These are phyloP conservation scores for Napeogenes sylphis DNA, from an alignment of 2,888 invertebrate species.

Conservation along the genomic window DNA sequence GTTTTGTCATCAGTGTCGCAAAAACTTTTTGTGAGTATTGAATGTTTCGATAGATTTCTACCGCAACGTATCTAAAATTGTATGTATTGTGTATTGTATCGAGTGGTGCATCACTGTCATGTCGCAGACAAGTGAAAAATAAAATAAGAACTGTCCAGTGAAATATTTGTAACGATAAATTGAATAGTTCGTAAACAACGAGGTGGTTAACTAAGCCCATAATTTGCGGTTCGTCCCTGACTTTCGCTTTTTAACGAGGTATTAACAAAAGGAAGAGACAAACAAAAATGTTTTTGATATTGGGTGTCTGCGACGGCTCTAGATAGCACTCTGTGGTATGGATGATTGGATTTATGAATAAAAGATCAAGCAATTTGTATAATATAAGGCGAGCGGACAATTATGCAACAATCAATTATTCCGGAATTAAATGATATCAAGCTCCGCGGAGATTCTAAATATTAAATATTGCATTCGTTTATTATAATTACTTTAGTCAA, in stretches of 20 bases:
- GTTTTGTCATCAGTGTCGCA: constrained; percentile 30
- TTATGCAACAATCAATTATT: constrained; percentile 65
- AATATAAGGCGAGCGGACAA: constrained; percentile 54
- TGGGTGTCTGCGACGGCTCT: constrained; percentile 63
- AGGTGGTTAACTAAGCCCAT: constrained; percentile 69
- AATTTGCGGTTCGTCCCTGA: constrained; percentile 48
- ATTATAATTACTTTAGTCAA: not conserved
- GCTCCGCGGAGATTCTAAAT: constrained; percentile 20
- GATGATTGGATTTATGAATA: constrained; percentile 74
- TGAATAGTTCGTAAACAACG: constrained; percentile 24
- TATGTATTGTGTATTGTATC: too few relatives aligned
- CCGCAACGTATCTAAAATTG: constrained; percentile 36
- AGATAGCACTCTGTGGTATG: constrained; percentile 61
- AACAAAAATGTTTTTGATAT: constrained; percentile 47
- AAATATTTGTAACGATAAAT: constrained; percentile 8
- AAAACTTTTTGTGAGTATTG: constrained; percentile 29
- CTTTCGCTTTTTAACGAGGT: constrained; percentile 35
- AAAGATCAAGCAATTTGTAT: constrained; percentile 74
- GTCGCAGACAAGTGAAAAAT: constrained; percentile 14
- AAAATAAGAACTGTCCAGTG: not conserved
- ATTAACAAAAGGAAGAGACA: constrained; percentile 31
- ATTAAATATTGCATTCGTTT: constrained; percentile 10
- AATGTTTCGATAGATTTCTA: constrained; percentile 50
- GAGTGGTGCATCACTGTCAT: constrained; percentile 20
- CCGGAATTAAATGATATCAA: constrained; percentile 24